Evolutionary conservation across 1,140 invertebrate species (phyloP).

Genomic region (Manduca sexta): DNA sequence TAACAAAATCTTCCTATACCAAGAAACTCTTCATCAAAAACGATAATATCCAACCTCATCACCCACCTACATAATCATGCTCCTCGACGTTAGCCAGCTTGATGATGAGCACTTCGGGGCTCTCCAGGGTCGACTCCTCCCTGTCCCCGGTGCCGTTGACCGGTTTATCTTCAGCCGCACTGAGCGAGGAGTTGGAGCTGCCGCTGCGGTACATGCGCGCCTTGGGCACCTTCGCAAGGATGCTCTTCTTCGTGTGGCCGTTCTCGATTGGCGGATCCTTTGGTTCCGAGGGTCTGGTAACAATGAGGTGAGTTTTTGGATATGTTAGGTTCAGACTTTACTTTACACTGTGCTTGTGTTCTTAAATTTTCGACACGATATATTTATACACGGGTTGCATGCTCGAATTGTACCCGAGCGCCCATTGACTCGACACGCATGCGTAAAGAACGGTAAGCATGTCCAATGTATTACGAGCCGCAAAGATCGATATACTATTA

Average conservation of each 20-base stretch:
- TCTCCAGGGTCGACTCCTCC: conserved; percentile 22
- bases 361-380: no score
- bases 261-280: conserved; percentile 42
- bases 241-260: conserved; percentile 39
- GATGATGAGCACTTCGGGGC: conserved; percentile 57
- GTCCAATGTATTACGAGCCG: no score
- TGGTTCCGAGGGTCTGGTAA: conserved; percentile 22
- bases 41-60: not conserved
- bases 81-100: conserved; percentile 55
- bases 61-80: conserved; percentile 62
- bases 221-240: conserved; percentile 50
- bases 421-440: no score
- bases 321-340: no score
- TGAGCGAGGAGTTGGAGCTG: conserved; percentile 27
- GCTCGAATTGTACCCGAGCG: no score
- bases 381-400: no score
- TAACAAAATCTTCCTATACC: no score
- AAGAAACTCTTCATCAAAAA: not conserved
- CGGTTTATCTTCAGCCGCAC: conserved; percentile 26
- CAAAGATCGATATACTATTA: no score
- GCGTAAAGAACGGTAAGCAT: no score
- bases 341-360: no score
- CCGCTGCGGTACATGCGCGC: conserved; percentile 38
- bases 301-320: no score
- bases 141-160: conserved; percentile 19